These are phyloP conservation scores for Amphiprion percula DNA, from an alignment of 2,113 vertebrate genomes.

Conservation along the genomic window DNA sequence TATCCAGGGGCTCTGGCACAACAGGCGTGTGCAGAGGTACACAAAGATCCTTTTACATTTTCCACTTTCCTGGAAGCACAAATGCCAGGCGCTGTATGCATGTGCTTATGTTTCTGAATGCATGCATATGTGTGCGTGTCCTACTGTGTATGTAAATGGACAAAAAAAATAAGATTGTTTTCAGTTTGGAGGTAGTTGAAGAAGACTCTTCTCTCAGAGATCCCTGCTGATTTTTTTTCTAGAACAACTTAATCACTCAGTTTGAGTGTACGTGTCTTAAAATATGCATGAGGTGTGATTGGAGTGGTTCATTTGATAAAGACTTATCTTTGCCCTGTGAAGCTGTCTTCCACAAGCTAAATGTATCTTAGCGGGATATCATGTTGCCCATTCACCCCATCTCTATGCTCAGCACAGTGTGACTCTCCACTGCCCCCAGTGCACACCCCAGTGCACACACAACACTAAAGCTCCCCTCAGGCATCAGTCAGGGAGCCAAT, in stretches of 20 bases:
- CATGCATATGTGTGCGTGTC: slow-evolving; percentile 2
- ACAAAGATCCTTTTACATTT: slow-evolving; percentile 72
- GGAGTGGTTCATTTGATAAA: slow-evolving; percentile 31
- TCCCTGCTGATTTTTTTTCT: slow-evolving; percentile 6
- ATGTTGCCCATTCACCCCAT: slow-evolving; percentile 23
- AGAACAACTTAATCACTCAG: slow-evolving; percentile 2
- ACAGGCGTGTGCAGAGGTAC: slow-evolving; percentile 29
- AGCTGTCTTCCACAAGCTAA: slow-evolving; percentile 4
- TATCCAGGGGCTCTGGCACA: slow-evolving; percentile 35
- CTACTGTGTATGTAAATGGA: slow-evolving; percentile 1
- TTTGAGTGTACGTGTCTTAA: slow-evolving; percentile 9
- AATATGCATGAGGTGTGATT: slow-evolving; percentile 28
- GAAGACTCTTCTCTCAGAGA: neutral
- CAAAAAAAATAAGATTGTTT: neutral
- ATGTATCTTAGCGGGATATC: slow-evolving; percentile 40
- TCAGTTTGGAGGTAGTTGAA: neutral
- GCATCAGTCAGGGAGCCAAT: slow-evolving; percentile 71
- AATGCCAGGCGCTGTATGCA: neutral
- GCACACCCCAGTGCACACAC: slow-evolving; percentile 41
- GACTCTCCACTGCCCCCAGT: slow-evolving; percentile 25
- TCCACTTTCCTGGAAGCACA: slow-evolving; percentile 57
- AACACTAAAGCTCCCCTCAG: slow-evolving; percentile 39
- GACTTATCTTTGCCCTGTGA: slow-evolving; percentile 18
- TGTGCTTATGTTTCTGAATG: slow-evolving; percentile 14
- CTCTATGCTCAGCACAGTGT: slow-evolving; percentile 58